phyloP scores from a whole-genome alignment of 2,888 invertebrate genomes.

The Bhutanitis thaidina region DNA sequence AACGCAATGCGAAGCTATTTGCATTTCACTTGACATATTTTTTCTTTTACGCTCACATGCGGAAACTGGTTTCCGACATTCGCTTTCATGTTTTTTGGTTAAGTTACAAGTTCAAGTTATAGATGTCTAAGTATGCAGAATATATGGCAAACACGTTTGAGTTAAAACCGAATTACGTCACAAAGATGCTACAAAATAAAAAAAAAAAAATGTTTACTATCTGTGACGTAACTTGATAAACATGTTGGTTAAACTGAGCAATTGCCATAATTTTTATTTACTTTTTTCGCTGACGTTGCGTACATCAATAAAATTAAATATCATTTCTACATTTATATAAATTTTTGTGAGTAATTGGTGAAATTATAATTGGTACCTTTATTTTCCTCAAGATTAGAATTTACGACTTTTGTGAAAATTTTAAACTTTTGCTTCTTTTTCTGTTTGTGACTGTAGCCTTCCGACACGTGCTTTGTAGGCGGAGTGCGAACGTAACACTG shows the following conservation, averaged over 20 bases:
- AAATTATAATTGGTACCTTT: no score
- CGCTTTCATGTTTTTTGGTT: constrained; percentile 17
- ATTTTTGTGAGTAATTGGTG: no score
- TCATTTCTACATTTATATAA: no score
- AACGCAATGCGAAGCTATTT: constrained; percentile 18
- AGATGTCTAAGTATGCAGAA: neutral
- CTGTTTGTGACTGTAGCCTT: constrained; percentile 33
- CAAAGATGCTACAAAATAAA: neutral
- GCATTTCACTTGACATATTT: constrained; percentile 18
- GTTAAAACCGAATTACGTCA: neutral
- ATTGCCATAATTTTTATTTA: neutral
- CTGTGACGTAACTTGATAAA: constrained; percentile 5
- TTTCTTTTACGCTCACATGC: constrained; percentile 6
- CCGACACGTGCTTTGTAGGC: constrained; percentile 67
- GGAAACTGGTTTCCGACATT: constrained; percentile 17
- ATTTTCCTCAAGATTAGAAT: no score
- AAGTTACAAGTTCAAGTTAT: constrained; percentile 11
- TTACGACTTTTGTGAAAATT: no score
- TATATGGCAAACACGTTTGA: neutral
- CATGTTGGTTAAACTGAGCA: neutral
- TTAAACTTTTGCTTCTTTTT: no score
- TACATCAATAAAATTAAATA: neutral
- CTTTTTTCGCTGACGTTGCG: neutral
- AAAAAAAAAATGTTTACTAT: neutral
- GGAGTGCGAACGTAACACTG: constrained; percentile 58